Percentiles rank a stretch among this genome's conserved stretches.
phyloP scores from a whole-genome alignment of 2,113 vertebrate species.

The Emydura subglobosa region DNA sequence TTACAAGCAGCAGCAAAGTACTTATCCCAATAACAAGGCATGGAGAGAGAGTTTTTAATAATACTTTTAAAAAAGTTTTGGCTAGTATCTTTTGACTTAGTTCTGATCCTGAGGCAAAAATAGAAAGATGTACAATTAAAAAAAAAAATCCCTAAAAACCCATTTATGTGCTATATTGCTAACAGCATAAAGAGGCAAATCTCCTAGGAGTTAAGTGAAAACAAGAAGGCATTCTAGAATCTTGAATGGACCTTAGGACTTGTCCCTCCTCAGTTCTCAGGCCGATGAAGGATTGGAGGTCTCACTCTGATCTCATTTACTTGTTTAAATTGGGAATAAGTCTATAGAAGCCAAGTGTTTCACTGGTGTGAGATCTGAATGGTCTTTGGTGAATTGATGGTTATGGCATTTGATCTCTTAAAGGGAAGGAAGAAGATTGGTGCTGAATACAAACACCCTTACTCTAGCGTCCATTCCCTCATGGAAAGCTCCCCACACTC shows the following conservation, averaged over 20 bases:
- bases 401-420: background rate
- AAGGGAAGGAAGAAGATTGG: background rate
- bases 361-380: rapidly evolving
- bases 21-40: background rate
- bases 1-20: background rate
- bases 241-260: background rate
- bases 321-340: background rate
- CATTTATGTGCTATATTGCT: background rate
- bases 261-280: background rate
- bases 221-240: background rate
- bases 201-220: background rate
- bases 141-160: background rate
- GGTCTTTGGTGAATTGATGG: background rate
- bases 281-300: background rate
- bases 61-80: background rate
- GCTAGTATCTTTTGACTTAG: background rate
- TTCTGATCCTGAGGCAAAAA: background rate
- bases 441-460: background rate
- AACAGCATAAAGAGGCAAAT: background rate
- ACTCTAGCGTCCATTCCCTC: background rate
- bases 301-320: background rate
- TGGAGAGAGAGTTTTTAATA: background rate
- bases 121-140: background rate
- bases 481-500: background rate
- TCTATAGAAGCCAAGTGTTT: background rate